phyloP scores from a whole-genome alignment of 2,113 vertebrate species.

The Mesitornis unicolor region DNA sequence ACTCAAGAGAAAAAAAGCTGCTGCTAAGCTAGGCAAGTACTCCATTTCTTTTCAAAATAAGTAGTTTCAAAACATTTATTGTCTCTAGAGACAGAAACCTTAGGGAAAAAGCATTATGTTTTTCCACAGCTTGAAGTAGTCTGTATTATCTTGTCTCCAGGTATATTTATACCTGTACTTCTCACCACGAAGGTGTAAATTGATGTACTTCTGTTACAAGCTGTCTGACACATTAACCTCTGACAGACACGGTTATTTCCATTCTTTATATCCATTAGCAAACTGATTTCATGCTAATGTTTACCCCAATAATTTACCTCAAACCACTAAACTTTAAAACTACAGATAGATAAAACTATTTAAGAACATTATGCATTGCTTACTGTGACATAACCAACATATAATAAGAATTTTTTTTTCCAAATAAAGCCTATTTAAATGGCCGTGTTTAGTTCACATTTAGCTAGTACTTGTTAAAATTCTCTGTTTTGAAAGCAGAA shows the following conservation, averaged over 20 bases:
- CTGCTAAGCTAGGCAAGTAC: not conserved
- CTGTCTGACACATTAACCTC: not conserved
- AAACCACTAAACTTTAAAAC: not conserved
- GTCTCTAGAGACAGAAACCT: not conserved
- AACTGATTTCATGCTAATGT: not conserved
- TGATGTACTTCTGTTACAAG: not conserved
- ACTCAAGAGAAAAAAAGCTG: not conserved
- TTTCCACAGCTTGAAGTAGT: not conserved
- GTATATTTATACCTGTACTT: not conserved
- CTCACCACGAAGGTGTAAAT: not conserved
- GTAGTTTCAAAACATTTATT: not conserved
- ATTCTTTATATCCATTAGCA: not conserved
- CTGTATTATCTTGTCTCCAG: not conserved
- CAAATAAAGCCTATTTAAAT: not conserved
- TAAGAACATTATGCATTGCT: not conserved
- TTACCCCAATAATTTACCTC: not conserved
- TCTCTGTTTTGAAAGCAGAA: not conserved
- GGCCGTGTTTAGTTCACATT: not conserved
- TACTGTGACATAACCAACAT: not conserved
- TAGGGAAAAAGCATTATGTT: not conserved
- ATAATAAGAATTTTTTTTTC: not conserved
- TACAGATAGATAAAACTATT: not conserved
- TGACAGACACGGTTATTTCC: not conserved
- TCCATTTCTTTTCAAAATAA: not conserved
- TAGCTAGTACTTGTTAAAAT: not conserved